Conservation (phyloP, 2,888 invertebrate genomes). For the Helobdella robusta region DNA sequence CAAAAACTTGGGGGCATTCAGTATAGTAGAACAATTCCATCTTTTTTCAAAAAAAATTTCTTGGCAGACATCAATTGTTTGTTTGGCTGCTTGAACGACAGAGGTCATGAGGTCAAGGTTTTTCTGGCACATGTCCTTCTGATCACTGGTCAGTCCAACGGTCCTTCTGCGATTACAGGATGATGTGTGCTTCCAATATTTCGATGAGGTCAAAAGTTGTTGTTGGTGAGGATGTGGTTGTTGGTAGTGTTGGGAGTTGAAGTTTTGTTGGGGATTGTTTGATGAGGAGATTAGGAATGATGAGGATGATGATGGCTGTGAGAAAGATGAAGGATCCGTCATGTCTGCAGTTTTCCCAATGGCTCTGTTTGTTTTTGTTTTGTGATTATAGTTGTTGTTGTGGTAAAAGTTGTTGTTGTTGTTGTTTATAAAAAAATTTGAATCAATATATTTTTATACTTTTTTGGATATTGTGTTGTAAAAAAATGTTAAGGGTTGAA, state of each 20-base stretch:
- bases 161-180: constrained; percentile 23
- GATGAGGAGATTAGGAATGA: too few species aligned
- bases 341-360: too few species aligned
- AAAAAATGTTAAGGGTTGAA: neutral
- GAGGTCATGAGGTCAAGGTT: constrained; percentile 58
- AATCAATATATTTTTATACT: neutral
- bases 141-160: constrained; percentile 39
- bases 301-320: too few species aligned
- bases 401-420: constrained; percentile 8
- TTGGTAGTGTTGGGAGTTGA: neutral
- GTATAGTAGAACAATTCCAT: constrained; percentile 74
- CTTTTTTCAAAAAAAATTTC: constrained; percentile 62
- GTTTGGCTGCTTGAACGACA: constrained; percentile 64
- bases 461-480: neutral
- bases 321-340: too few species aligned
- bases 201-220: too few species aligned
- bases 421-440: neutral
- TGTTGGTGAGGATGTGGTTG: constrained; percentile 3
- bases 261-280: too few species aligned
- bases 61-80: constrained; percentile 60
- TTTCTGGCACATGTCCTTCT: constrained; percentile 41
- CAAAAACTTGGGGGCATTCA: constrained; percentile 61
- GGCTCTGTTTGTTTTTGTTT: neutral
- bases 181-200: constrained; percentile 30
- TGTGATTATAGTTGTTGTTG: neutral